Percentiles rank a stretch among this genome's conserved stretches.
Evolutionary conservation across 2,113 vertebrate species (phyloP).

Genomic region (Phaethon lepturus): DNA sequence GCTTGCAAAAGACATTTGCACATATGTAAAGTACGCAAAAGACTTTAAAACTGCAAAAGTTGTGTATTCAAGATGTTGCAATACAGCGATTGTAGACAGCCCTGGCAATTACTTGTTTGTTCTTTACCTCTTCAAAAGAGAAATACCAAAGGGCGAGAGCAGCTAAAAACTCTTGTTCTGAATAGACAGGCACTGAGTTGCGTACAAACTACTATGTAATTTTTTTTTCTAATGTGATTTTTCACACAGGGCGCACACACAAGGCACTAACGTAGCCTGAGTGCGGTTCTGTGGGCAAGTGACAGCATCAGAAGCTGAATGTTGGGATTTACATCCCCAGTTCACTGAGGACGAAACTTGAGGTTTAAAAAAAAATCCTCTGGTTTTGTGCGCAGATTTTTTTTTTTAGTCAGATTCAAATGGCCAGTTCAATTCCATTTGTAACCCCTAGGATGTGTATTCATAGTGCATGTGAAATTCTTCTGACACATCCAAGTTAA

Average conservation of each 20-base stretch:
- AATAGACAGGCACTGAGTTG: not conserved
- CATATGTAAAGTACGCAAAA: not conserved
- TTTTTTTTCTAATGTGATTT: not conserved
- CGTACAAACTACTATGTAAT: accelerated
- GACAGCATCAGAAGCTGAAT: not conserved
- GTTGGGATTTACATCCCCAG: not conserved
- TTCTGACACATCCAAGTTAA: not conserved
- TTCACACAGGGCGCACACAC: not conserved
- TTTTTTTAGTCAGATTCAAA: not conserved
- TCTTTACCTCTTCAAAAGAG: not conserved
- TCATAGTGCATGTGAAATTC: not conserved
- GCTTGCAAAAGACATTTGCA: not conserved
- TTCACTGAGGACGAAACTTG: not conserved
- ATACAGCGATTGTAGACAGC: not conserved
- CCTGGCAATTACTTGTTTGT: not conserved
- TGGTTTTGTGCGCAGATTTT: not conserved
- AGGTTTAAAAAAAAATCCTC: not conserved
- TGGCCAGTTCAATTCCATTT: not conserved
- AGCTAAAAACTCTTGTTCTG: not conserved
- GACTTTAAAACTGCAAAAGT: not conserved
- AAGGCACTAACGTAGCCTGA: not conserved
- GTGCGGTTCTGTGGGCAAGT: not conserved
- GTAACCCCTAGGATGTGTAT: not conserved
- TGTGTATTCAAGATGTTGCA: not conserved
- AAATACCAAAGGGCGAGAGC: not conserved